Evolutionary conservation across 2,888 invertebrate genomes (phyloP), one percentile per base, ranked within the genome.

Genomic region (Ptychoptera contaminata): DNA sequence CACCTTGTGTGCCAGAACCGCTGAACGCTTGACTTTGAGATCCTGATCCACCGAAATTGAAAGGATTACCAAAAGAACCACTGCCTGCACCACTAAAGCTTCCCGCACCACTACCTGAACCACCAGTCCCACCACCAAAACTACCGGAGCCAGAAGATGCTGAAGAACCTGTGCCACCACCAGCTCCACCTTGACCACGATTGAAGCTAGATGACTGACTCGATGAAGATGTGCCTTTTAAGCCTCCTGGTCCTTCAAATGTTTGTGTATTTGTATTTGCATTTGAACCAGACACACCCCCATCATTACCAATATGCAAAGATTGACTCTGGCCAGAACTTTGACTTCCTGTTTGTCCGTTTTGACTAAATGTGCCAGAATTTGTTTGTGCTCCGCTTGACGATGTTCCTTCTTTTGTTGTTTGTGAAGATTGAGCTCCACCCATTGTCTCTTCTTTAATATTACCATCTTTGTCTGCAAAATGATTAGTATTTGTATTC

Each of bases 241-340:
- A 50, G 2, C 62, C 63, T 14, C 56, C 48, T 3, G 62, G 55
- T 2, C 56, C 58, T 1, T 45, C 44, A n/a, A 55, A 51, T 0
- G 56, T 55, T 35, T 50, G 54, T 5, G 56, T 54, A 31, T 57
- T 56, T 3, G 62, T 51, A 2, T 53, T 55, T 1, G 61, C 59
- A 8, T 52, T 52, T 2, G 62, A 56, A 0, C 49, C 54, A 1
- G 58, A 49, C n/a, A 55, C 50, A 30, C 53, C 49, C 3, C 59
- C 59, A 37, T 56, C 49, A 9, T 46, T 42, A 11, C 62, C 62
- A 48, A 59, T 59, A 46, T 54, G 55, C 14, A 56, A 51, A 10
- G 61, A 59, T 49, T 62, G 62, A 45, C 62, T 56, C 50, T 55
- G 60, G 37, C 62, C 57, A 14, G 57, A 56, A 2, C 58, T 58